Evolutionary conservation across 2,888 invertebrate species (phyloP).

Genomic region (Limnephilus lunatus): DNA sequence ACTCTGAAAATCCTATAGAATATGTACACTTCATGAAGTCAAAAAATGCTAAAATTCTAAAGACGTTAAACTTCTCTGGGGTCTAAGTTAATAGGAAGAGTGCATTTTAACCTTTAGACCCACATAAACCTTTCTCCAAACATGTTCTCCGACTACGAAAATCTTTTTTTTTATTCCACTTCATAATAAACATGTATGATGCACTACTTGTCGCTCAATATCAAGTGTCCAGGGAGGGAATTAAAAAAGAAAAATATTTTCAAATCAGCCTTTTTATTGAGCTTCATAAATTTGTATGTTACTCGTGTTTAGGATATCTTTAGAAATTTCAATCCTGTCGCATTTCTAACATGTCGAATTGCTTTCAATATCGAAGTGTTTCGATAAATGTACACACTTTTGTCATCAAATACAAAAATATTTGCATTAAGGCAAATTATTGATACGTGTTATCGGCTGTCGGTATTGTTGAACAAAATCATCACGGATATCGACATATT

Average conservation of each 20-base stretch:
- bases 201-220: background rate
- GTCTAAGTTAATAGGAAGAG: background rate
- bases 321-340: background rate
- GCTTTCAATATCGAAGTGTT: background rate
- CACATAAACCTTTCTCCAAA: background rate
- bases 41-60: background rate
- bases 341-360: no score
- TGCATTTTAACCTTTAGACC: background rate
- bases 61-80: background rate
- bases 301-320: background rate
- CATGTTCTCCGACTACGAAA: background rate
- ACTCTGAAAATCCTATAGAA: background rate
- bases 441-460: no score
- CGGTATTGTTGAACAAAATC: no score
- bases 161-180: background rate
- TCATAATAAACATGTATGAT: background rate
- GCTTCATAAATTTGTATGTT: background rate
- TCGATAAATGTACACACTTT: background rate
- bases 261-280: no score
- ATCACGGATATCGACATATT: no score
- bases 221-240: background rate
- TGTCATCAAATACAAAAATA: no score
- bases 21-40: no score
- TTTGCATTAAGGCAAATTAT: no score
- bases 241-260: background rate